Percentiles rank a stretch among this genome's conserved stretches.
These are phyloP conservation scores for Hippotragus niger DNA, from an alignment of 2,113 vertebrate species.

Conservation along the genomic window DNA sequence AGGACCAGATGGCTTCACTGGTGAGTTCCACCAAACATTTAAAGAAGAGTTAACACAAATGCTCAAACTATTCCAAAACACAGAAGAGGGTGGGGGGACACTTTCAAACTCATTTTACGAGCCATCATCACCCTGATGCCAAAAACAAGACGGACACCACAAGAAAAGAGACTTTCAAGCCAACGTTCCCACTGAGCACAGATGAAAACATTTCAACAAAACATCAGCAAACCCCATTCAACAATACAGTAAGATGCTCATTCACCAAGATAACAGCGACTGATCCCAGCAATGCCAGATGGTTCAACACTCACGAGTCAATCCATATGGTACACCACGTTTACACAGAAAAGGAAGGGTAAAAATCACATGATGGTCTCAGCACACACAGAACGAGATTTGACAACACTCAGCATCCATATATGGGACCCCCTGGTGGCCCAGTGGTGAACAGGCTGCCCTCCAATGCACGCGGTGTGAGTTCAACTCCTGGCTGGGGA, in stretches of 20 bases:
- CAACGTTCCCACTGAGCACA: not conserved
- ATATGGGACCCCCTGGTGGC: not conserved
- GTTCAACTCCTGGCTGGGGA: not conserved
- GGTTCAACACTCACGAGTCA: not conserved
- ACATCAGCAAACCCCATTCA: not conserved
- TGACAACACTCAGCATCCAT: not conserved
- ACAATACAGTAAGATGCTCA: not conserved
- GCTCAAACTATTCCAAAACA: not conserved
- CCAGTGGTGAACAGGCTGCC: not conserved
- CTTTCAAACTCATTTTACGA: not conserved
- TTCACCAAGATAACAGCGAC: not conserved
- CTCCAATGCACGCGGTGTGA: not conserved
- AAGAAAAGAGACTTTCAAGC: not conserved
- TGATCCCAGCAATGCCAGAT: not conserved
- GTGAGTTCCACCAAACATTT: not conserved
- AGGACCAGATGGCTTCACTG: not conserved
- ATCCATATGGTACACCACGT: rapidly evolving
- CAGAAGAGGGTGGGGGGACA: not conserved
- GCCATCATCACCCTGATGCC: not conserved
- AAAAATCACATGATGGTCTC: not conserved
- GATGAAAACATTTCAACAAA: not conserved
- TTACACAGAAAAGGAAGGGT: not conserved
- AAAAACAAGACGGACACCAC: not conserved
- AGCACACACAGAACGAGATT: no score
- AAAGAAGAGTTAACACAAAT: not conserved